These are phyloP conservation scores for Hydrozoanthus tunicans DNA, from an alignment of 64 coral and sea anemone species.

Conservation along the genomic window DNA sequence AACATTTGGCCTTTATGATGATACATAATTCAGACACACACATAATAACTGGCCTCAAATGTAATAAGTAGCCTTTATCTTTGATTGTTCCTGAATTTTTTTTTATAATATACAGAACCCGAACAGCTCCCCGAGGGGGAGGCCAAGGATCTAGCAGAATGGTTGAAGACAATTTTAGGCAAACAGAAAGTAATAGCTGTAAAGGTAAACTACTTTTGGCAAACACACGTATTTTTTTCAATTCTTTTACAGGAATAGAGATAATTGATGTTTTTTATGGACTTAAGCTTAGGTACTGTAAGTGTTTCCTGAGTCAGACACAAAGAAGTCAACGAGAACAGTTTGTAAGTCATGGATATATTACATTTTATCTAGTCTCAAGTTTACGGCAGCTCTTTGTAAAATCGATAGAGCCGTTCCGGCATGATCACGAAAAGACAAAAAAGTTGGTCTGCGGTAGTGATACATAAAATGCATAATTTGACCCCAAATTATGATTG, in stretches of 20 bases:
- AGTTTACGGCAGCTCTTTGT: too few species aligned
- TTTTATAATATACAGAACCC: not conserved
- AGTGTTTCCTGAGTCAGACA: constrained; percentile 6
- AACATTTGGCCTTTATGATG: too few species aligned
- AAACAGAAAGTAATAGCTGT: constrained; percentile 61
- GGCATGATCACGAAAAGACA: too few species aligned
- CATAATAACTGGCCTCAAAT: too few species aligned
- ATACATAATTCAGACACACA: too few species aligned
- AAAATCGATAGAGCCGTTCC: too few species aligned
- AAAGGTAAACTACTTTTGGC: constrained; percentile 49
- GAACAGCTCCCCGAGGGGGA: constrained; percentile 59
- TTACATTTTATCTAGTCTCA: not conserved
- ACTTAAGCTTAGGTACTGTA: constrained; percentile 3
- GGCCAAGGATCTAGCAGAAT: constrained; percentile 60
- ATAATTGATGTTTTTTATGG: not conserved
- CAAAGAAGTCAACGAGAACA: constrained; percentile 7
- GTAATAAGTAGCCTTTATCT: not conserved
- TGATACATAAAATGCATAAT: too few species aligned
- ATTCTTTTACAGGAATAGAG: not conserved
- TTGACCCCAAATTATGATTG: too few species aligned
- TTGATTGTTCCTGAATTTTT: not conserved
- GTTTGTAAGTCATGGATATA: constrained; percentile 8
- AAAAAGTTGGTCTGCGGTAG: too few species aligned
- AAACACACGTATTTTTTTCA: not conserved
- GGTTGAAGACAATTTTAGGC: constrained; percentile 60